Conservation (phyloP, 2,113 vertebrate genomes). For the Andinoacara biseriatus region DNA sequence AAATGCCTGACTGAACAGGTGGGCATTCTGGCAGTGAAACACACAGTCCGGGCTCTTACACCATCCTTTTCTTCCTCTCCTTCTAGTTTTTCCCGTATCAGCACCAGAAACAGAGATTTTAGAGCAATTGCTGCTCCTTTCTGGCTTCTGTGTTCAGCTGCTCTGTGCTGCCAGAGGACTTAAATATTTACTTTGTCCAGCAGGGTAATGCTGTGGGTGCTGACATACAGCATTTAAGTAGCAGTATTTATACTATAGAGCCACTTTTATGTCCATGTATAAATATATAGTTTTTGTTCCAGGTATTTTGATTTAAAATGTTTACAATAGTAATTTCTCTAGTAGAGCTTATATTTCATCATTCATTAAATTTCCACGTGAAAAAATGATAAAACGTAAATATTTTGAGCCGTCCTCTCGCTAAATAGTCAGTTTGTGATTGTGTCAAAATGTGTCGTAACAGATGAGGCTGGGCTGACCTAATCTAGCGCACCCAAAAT, state of each 20-base stretch:
- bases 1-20: slow-evolving; percentile 66
- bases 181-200: slow-evolving; percentile 47
- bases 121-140: slow-evolving; percentile 35
- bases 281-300: too few relatives aligned
- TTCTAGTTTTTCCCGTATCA: slow-evolving; percentile 29
- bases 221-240: background rate
- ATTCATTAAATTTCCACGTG: slow-evolving; percentile 8
- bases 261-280: too few relatives aligned
- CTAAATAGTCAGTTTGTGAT: slow-evolving; percentile 8
- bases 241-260: background rate
- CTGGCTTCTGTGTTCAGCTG: slow-evolving; percentile 32
- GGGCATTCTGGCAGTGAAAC: slow-evolving; percentile 45
- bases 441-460: slow-evolving; percentile 11
- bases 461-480: slow-evolving; percentile 12
- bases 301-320: too few relatives aligned
- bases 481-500: slow-evolving; percentile 49
- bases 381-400: background rate
- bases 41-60: slow-evolving; percentile 38
- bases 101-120: slow-evolving; percentile 47
- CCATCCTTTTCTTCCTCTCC: slow-evolving; percentile 31
- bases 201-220: slow-evolving; percentile 10
- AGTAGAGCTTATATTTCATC: background rate
- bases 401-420: background rate
- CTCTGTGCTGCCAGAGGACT: slow-evolving; percentile 21
- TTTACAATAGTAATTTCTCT: background rate